These are phyloP conservation scores for Lasioglossum figueresi DNA, from an alignment of 2,888 invertebrate species.

Conservation along the genomic window DNA sequence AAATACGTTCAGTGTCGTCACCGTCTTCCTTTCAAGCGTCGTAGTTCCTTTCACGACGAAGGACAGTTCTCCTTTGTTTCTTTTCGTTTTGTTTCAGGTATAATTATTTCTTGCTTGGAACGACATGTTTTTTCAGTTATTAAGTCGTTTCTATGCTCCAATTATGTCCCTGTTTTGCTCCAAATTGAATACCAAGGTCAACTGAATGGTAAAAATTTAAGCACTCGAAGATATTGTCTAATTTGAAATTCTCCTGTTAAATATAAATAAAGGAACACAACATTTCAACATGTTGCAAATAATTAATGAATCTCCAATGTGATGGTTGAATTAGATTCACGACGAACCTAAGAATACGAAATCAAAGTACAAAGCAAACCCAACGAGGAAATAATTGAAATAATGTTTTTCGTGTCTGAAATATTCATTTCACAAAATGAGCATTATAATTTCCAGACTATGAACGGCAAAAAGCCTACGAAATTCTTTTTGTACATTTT, in stretches of 20 bases:
- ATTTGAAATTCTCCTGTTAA: no score
- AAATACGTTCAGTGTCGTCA: not conserved
- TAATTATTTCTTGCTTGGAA: not conserved
- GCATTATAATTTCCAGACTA: no score
- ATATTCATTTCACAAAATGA: not conserved
- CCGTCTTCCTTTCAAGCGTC: no score
- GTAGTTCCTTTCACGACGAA: not conserved
- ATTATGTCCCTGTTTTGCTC: not conserved
- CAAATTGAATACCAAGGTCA: not conserved
- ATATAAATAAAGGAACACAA: no score
- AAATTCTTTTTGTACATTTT: not conserved
- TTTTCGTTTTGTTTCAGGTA: not conserved
- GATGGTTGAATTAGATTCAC: not conserved
- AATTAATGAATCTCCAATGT: no score
- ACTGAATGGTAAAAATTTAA: not conserved
- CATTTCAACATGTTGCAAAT: no score
- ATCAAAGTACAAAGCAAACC: not conserved
- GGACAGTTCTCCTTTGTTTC: not conserved
- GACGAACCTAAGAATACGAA: not conserved
- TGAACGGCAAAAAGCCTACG: not conserved
- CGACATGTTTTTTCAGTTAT: not conserved
- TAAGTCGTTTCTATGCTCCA: not conserved
- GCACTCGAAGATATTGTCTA: no score
- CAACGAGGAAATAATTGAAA: not conserved
- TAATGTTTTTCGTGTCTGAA: not conserved